Evolutionary conservation across 92 coral and sea anemone species (phyloP), one percentile per base, ranked within the genome.

Genomic region (Epizoanthus illoricatus): DNA sequence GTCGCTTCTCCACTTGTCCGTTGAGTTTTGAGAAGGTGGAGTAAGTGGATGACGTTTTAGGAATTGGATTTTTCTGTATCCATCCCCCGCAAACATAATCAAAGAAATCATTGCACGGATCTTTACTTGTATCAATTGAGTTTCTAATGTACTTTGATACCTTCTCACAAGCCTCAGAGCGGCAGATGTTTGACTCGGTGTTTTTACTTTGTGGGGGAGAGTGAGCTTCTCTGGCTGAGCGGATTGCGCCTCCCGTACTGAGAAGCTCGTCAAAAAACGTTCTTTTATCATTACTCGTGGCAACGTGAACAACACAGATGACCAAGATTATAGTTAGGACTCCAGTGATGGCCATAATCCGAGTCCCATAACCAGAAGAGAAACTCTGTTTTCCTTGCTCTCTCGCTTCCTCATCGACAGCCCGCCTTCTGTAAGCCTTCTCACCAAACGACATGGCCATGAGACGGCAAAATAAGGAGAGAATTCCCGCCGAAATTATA

Each of bases 231-330:
- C 94, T 87, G 36, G 92, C 89, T 13, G 97, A 93, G 86, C 99
- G 91, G 49, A 97, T 97, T 3, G 98, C 98, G 18, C 99, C 99
- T 43, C 99, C 99, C 36, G 99, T 97, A 45, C 98, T 94, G 20
- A 97, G 73, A 18, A 97, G 98, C 79, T 97, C 99, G 91, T 97
- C 97, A 84, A 91, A 93, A 88, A 93, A 91, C 61, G 94, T 97
- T 79, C 92, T 94, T 45, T 86, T 87, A 84, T 97, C 94, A 79
- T 92, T 96, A 70, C 97, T 92, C 68, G 97, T 97, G 62, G 97
- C 95, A 80, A 97, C 99, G 66, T 94, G 98, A 69, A 97, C 93
- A 6, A 97, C 97, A 19, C 96, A 97, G 61, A 94, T 92, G 58
- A 97, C 92, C 86, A 97, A 88, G 76, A 97, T 86, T 39, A 97